Evolutionary conservation across 2,888 invertebrate species (phyloP), one percentile per base, ranked within the genome.

Genomic region (Synanthedon andrenaeformis): DNA sequence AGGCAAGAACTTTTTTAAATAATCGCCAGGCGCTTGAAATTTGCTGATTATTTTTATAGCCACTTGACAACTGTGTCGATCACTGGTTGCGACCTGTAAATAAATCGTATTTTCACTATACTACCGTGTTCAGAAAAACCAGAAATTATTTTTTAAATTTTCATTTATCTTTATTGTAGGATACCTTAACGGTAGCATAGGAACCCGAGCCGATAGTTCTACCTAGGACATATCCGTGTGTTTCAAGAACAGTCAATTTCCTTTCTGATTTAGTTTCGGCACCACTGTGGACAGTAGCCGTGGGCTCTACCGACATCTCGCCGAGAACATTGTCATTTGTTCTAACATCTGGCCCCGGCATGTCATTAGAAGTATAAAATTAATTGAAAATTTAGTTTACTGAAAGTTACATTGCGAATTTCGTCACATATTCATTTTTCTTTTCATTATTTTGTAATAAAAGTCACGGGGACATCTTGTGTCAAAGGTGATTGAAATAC

Each of bases 1-100:
- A 0, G 94, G 94, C 54, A 95, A 75, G 74, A 94, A 95, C 80
- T 94, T 94, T 69, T 91, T 92, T 42, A 94, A 83, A 70, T 94
- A 94, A 73, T 94, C 94, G n/a, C 91, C 87, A 0, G 94, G 94
- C 3, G 94, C 94, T 77, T 93, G 93, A 60, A 92, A 91, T 75
- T 95, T 95, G 60, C 94, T 93, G 57, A 95, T 92, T 58, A 95
- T 94, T 89, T 95, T 95, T 55, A 95, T 90, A 42, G 95, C 95
- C 52, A 95, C 94, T 66, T 92, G 89, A 62, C 91, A 90, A 62
- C 90, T 90, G 67, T 94, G 92, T 59, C 91, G 89, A 62, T 92
- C 91, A 56, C 94, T 94, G 62, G 90, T 90, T 10, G 94, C 94
- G 61, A 93, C 90, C 92, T 92, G 69, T 56, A 61, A 23, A 12